Evolutionary conservation across 2,888 invertebrate species (phyloP).

Genomic region (Xylota segnis): DNA sequence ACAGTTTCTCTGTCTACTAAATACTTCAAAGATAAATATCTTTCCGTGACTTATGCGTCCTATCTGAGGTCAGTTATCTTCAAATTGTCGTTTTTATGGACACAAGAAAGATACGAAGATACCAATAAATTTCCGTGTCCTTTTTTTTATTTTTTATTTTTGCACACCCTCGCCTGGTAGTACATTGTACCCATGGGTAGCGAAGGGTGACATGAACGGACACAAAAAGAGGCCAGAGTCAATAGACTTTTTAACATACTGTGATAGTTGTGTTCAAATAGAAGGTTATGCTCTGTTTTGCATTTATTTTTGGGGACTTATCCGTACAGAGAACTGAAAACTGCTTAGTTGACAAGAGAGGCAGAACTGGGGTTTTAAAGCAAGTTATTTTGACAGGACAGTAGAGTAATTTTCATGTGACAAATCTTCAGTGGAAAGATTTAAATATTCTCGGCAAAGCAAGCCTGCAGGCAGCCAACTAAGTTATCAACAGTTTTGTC

Average conservation of each 20-base stretch:
- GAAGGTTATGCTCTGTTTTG: not conserved
- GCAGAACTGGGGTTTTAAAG: too few relatives aligned
- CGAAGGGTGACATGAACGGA: not conserved
- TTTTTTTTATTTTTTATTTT: constrained; percentile 9
- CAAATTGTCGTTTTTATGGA: constrained; percentile 32
- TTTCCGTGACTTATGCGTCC: constrained; percentile 22
- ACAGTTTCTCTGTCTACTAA: not conserved
- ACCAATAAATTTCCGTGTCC: not conserved
- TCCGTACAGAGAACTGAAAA: not conserved
- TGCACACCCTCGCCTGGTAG: constrained; percentile 10
- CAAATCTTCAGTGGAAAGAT: too few relatives aligned
- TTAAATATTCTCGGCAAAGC: too few relatives aligned
- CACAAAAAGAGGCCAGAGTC: not conserved
- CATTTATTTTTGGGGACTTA: not conserved
- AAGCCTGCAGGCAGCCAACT: too few relatives aligned
- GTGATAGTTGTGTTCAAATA: not conserved
- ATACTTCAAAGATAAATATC: constrained; percentile 13
- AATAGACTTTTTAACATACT: not conserved
- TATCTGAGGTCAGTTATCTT: constrained; percentile 39
- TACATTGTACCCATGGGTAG: not conserved
- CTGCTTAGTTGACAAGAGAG: not conserved
- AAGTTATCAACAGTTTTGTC: too few relatives aligned
- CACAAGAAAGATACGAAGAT: not conserved
- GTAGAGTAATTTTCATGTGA: too few relatives aligned
- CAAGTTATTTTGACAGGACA: too few relatives aligned